phyloP scores from a whole-genome alignment of 2,797 vertebrate species.

The Smutsia temminckii region DNA sequence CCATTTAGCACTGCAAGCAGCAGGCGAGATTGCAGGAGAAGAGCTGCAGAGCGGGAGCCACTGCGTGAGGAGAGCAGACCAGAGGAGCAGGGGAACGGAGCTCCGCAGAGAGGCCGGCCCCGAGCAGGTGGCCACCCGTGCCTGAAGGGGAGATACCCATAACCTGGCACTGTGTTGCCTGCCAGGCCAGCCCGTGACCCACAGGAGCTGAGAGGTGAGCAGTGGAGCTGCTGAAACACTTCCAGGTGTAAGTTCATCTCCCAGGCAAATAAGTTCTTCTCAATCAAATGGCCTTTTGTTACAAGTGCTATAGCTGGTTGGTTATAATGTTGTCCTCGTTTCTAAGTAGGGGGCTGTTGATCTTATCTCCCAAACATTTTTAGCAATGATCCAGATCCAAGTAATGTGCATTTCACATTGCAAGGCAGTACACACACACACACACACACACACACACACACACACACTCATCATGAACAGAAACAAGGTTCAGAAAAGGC shows the following conservation, averaged over 20 bases:
- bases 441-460: neutral
- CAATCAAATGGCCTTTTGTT: neutral
- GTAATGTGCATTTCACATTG: neutral
- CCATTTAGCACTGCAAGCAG: neutral
- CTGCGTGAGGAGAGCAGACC: fast-evolving
- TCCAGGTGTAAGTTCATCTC: neutral
- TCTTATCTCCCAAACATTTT: neutral
- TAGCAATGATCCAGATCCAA: neutral
- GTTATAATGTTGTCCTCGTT: neutral
- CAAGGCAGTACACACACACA: neutral
- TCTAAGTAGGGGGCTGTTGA: neutral
- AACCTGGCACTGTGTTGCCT: neutral
- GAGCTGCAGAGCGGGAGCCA: neutral
- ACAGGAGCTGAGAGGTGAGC: no score
- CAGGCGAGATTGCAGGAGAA: neutral
- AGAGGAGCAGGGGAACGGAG: neutral
- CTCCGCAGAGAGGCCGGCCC: neutral
- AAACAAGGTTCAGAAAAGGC: neutral
- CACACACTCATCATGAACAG: neutral
- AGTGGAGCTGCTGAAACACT: neutral
- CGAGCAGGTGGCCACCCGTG: no score
- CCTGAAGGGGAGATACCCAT: neutral
- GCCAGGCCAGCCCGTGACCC: neutral
- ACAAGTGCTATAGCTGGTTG: neutral
- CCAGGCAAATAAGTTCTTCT: neutral